Evolutionary conservation across 2,888 invertebrate genomes (phyloP).

Genomic region (Tenodera sinensis): DNA sequence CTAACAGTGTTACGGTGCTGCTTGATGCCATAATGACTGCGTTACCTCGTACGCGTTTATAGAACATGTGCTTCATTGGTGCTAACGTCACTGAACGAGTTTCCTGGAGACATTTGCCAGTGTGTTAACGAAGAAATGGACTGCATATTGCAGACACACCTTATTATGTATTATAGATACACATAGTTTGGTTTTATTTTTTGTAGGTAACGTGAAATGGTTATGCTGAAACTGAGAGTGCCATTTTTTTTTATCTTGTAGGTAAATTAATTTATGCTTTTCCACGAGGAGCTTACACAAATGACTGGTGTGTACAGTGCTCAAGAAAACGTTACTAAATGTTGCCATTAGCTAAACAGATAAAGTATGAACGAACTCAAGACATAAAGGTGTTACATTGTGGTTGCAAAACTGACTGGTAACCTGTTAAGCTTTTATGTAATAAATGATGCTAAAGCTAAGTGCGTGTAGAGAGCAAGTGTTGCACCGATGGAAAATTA

Average conservation of each 20-base stretch:
- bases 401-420: no score
- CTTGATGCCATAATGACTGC: no score
- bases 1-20: background rate
- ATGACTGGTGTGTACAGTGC: background rate
- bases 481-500: no score
- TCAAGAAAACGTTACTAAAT: background rate
- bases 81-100: background rate
- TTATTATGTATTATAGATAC: background rate
- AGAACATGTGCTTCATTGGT: background rate
- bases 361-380: no score
- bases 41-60: no score
- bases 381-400: no score
- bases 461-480: no score
- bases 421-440: no score
- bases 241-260: background rate
- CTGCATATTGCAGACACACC: background rate
- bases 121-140: background rate
- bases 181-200: background rate
- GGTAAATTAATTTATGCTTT: background rate
- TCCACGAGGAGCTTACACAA: background rate
- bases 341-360: background rate
- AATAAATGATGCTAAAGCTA: no score
- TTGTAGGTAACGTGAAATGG: background rate
- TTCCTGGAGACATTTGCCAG: background rate
- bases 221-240: background rate